These are phyloP conservation scores for Lordiphosa mommai DNA, from an alignment of 1,140 invertebrate genomes.

Conservation along the genomic window DNA sequence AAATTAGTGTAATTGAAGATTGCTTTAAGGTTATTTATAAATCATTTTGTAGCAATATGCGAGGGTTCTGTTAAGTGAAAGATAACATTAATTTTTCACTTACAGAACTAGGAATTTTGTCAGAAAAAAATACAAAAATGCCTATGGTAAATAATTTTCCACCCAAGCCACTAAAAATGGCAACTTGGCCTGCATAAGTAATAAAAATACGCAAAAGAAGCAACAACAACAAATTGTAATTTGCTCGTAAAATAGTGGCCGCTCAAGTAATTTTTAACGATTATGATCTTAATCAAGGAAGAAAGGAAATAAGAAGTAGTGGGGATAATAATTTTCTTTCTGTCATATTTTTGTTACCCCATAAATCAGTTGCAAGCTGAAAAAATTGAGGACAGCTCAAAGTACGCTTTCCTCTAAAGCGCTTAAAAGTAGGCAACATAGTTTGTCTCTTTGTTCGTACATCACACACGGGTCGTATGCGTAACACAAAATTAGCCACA, in stretches of 20 bases:
- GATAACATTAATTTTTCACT: no score
- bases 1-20: no score
- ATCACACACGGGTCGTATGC: slow-evolving; percentile 47
- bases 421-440: slow-evolving; percentile 72
- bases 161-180: slow-evolving; percentile 31
- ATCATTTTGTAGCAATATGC: no score
- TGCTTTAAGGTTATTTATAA: no score
- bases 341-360: slow-evolving; percentile 22
- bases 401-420: slow-evolving; percentile 29
- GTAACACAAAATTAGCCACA: slow-evolving; percentile 70
- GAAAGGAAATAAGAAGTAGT: not conserved
- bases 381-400: no score
- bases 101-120: no score
- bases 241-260: slow-evolving; percentile 45
- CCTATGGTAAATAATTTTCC: slow-evolving; percentile 48
- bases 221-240: slow-evolving; percentile 25
- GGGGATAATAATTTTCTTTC: not conserved
- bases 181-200: slow-evolving; percentile 34
- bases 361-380: no score
- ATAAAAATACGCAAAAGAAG: slow-evolving; percentile 44
- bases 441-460: slow-evolving; percentile 28
- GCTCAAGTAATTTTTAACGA: slow-evolving; percentile 54
- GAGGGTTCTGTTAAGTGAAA: no score
- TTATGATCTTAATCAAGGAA: slow-evolving; percentile 54
- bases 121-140: no score